Percentiles rank a stretch among this genome's conserved stretches.
Evolutionary conservation across 2,797 vertebrate species (phyloP).

Genomic region (Eutrigla gurnardus): DNA sequence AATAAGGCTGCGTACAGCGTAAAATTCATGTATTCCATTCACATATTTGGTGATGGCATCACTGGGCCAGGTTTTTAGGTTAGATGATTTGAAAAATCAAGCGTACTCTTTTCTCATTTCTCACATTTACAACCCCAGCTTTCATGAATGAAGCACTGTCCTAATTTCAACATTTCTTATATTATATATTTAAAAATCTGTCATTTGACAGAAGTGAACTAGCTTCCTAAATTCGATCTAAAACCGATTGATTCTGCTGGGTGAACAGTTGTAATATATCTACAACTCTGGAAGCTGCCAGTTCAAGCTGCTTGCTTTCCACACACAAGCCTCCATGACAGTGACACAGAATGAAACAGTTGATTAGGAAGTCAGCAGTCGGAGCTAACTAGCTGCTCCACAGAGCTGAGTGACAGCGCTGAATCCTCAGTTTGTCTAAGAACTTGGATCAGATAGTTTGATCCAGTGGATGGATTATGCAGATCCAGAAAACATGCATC

Average conservation of each 20-base stretch:
- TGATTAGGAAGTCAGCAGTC: constrained; percentile 39
- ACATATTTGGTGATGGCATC: no score
- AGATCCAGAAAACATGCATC: constrained; percentile 44
- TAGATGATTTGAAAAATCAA: no score
- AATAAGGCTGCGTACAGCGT: no score
- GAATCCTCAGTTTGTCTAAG: constrained; percentile 39
- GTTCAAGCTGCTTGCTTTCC: not conserved
- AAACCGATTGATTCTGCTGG: not conserved
- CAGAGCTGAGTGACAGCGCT: constrained; percentile 30
- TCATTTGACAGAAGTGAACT: no score
- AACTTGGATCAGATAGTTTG: constrained; percentile 17
- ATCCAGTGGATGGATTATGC: constrained; percentile 54
- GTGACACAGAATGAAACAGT: constrained; percentile 22
- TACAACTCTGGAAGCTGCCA: not conserved
- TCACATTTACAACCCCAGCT: no score
- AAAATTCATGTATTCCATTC: no score
- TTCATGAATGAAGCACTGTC: no score
- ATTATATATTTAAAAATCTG: no score
- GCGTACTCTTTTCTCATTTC: no score
- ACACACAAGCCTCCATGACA: constrained; percentile 3
- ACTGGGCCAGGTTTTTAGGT: no score
- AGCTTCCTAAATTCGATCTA: no score
- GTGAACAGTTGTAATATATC: not conserved
- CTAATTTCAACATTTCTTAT: no score
- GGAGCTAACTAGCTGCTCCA: constrained; percentile 28